Evolutionary conservation across 2,113 vertebrate genomes (phyloP), one percentile per base, ranked within the genome.

Genomic region (Coreoperca whiteheadi): DNA sequence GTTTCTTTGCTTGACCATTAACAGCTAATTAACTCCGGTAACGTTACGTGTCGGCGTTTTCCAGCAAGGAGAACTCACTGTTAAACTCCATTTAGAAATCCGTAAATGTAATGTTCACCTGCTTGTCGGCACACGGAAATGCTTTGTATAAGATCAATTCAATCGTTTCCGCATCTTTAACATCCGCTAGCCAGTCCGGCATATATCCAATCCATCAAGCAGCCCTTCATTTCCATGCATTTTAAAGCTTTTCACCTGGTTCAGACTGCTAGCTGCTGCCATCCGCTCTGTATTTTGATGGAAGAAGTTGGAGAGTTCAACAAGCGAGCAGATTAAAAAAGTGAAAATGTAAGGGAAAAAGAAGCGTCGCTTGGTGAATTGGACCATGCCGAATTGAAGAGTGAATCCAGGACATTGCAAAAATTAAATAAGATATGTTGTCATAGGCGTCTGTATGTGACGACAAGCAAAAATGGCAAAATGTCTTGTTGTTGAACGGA

Each of bases 21-120:
- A 54, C 60, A 23, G 82, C 66, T 79, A 78, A 93, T 88, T 80
- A 91, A 91, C 84, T 90, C 83, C 18, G 4, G 41, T 64, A 15
- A 50, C n/a, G n/a, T n/a, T n/a, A n/a, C n/a, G 50, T 77, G 41
- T 21, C 61, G 21, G 41, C n/a, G 15, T 54, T 37, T 41, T 50
- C 18, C 54, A 0, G 30, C 2, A 0, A 20, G 30, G 7, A 28
- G 23, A 56, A 32, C 10, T 43, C 6, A 23, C 9, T 6, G 50
- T 4, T 0, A 3, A 84, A 74, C 72, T 12, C 37, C 0, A 1
- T 51, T 75, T 8, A 30, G 21, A 53, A 85, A 83, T 21, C 0
- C 6, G 1, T 4, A 30, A 10, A 71, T 81, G 85, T 30, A 51
- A 72, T 0, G 0, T 39, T 10, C 23, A 8, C 21, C 23, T 34